A percentile compares a stretch with the other conserved stretches of the same genome.
Evolutionary conservation across 2,113 vertebrate species (phyloP).

Genomic region (Leucoraja erinaceus): DNA sequence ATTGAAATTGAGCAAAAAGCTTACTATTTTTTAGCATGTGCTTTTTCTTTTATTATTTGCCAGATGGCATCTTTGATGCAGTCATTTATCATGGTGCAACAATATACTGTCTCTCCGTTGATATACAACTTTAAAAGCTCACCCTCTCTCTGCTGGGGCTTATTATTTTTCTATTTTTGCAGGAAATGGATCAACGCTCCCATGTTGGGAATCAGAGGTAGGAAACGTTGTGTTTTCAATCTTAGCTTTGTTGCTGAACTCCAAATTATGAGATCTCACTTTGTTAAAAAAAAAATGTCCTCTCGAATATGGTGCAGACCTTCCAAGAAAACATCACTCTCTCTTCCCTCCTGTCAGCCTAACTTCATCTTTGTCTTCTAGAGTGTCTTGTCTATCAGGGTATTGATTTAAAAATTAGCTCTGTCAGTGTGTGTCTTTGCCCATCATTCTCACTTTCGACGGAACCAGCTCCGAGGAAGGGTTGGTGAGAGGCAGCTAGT

Average conservation of each 20-base stretch:
- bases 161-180: neutral
- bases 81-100: neutral
- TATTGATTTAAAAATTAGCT: constrained; percentile 18
- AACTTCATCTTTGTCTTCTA: constrained; percentile 13
- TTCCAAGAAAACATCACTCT: neutral
- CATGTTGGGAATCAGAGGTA: neutral
- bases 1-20: neutral
- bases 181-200: neutral
- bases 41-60: neutral
- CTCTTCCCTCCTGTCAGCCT: neutral
- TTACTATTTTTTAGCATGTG: neutral
- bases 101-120: neutral
- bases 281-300: neutral
- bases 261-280: neutral
- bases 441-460: neutral
- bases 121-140: neutral
- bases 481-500: neutral
- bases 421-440: neutral
- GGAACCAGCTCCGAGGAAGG: neutral
- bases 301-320: neutral
- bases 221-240: neutral
- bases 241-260: neutral
- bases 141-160: neutral
- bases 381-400: neutral
- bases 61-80: neutral